Percentiles rank a stretch among this genome's conserved stretches.
Evolutionary conservation across 1,140 invertebrate species (phyloP).

Genomic region (Hydropsyche tenuis): DNA sequence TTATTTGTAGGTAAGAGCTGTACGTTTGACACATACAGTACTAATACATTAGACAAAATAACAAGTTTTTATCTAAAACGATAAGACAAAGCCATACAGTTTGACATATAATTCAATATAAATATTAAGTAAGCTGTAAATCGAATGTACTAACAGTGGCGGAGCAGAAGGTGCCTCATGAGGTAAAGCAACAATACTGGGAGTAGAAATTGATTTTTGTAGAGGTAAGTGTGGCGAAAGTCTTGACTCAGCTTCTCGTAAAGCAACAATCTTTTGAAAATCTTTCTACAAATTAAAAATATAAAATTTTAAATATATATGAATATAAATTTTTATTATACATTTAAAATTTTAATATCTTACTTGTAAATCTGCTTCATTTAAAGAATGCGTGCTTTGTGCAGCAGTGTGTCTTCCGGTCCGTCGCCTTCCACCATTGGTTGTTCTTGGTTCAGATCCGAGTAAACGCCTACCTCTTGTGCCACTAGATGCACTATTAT

Average conservation of each 20-base stretch:
- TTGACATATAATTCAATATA: no score
- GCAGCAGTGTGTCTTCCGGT: conserved; percentile 48
- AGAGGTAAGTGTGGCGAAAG: conserved; percentile 77
- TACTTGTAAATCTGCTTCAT: conserved; percentile 83
- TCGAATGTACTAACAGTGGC: conserved; percentile 57
- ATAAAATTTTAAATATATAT: conserved; percentile 1
- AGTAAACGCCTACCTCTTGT: conserved; percentile 50
- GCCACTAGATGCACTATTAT: conserved; percentile 59
- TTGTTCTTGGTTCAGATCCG: conserved; percentile 54
- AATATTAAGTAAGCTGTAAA: no score
- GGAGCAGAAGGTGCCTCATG: conserved; percentile 60
- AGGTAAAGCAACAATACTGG: conserved; percentile 80
- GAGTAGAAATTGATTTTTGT: conserved; percentile 90
- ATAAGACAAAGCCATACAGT: no score
- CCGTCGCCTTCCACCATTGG: conserved; percentile 53
- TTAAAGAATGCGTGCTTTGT: conserved; percentile 81
- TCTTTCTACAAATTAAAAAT: conserved; percentile 59
- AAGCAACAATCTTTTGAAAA: conserved; percentile 63
- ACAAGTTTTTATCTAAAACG: no score
- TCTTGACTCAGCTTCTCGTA: conserved; percentile 68
- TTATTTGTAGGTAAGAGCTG: no score
- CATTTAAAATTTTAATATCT: conserved; percentile 49
- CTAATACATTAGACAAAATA: no score
- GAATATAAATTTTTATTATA: neutral
- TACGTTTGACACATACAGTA: no score